A percentile compares a stretch with the other conserved stretches of the same genome.
phyloP scores from a whole-genome alignment of 1,140 invertebrate genomes.

The Drosophila yakuba region DNA sequence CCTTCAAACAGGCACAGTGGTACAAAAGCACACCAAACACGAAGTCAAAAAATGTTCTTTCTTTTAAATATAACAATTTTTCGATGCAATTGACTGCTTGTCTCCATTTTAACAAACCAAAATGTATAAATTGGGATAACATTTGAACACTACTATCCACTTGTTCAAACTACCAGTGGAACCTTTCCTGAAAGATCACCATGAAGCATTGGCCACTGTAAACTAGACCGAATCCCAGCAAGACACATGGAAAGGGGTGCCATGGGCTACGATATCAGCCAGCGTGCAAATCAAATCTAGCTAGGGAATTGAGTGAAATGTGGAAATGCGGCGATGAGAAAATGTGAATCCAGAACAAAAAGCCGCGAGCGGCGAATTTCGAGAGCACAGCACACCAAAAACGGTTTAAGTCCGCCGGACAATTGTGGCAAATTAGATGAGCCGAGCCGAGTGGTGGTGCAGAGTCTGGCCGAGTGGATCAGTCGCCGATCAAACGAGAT shows the following conservation, averaged over 20 bases:
- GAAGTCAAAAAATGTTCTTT: background rate
- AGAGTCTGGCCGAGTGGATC: constrained; percentile 34
- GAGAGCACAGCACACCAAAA: constrained; percentile 18
- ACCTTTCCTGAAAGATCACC: background rate
- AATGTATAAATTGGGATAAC: no score
- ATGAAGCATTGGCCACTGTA: constrained; percentile 40
- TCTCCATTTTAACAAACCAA: no score
- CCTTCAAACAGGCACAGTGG: constrained; percentile 51
- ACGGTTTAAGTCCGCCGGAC: constrained; percentile 49
- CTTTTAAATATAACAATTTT: background rate
- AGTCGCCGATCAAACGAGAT: constrained; percentile 70
- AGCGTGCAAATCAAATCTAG: constrained; percentile 70
- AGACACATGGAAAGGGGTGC: constrained; percentile 56
- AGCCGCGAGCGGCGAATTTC: constrained; percentile 19
- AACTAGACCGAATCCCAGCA: constrained; percentile 18
- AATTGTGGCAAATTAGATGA: constrained; percentile 76
- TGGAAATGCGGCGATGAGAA: constrained; percentile 53
- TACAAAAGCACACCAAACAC: background rate
- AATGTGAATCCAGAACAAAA: constrained; percentile 28
- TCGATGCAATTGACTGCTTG: no score
- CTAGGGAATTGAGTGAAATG: constrained; percentile 68
- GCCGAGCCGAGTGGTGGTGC: constrained; percentile 32
- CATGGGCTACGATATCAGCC: constrained; percentile 27
- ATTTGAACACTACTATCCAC: no score
- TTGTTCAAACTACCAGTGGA: no score